These are phyloP conservation scores for Dicyrtoma fusca DNA, from an alignment of 2,888 invertebrate species.

Conservation along the genomic window DNA sequence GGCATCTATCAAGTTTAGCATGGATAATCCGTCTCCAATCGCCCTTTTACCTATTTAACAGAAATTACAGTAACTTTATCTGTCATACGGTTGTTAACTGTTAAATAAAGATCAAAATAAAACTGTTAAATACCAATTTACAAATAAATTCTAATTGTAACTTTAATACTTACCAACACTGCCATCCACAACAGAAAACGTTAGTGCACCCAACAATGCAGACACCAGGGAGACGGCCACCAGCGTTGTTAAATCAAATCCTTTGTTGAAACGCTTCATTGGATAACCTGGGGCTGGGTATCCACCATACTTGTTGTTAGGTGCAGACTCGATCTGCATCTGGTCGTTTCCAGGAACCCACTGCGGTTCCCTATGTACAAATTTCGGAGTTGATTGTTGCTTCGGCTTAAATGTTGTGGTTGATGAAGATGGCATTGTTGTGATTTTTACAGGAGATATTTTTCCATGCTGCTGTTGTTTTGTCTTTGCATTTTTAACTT, in stretches of 20 bases:
- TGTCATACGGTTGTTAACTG: too few relatives aligned
- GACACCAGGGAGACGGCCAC: slow-evolving; percentile 52
- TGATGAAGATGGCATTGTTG: background rate
- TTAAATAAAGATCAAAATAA: too few relatives aligned
- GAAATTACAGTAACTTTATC: too few relatives aligned
- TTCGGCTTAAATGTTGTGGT: too few relatives aligned
- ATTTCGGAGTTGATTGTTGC: too few relatives aligned
- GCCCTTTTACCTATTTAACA: slow-evolving; percentile 24
- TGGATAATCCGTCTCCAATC: background rate
- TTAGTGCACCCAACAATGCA: slow-evolving; percentile 52
- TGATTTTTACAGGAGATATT: background rate
- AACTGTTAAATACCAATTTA: too few relatives aligned
- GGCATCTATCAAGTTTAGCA: slow-evolving; percentile 18
- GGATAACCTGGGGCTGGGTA: background rate
- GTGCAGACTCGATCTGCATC: slow-evolving; percentile 21
- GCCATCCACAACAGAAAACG: slow-evolving; percentile 47
- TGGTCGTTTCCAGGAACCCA: slow-evolving; percentile 27
- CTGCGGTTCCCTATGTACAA: background rate
- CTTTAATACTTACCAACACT: slow-evolving; percentile 44
- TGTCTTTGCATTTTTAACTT: too few relatives aligned
- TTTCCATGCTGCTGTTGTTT: too few relatives aligned
- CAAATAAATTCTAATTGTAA: too few relatives aligned
- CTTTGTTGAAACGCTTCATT: slow-evolving; percentile 1
- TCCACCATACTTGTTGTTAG: background rate
- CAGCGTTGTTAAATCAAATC: slow-evolving; percentile 51